Evolutionary conservation across 1,140 invertebrate genomes (phyloP).

Genomic region (Druon quercuslanigerum): DNA sequence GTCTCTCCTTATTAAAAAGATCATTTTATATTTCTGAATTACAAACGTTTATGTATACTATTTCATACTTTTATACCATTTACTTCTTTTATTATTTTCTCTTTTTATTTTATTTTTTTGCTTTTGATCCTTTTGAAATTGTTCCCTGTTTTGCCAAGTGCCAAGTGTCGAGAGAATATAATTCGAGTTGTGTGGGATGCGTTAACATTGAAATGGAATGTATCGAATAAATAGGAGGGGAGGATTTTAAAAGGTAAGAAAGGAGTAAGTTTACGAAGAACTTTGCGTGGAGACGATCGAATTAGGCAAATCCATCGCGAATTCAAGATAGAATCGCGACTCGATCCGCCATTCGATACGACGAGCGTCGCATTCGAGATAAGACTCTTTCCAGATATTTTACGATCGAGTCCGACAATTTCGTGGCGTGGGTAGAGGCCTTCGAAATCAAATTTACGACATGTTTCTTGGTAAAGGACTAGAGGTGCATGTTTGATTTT

Average conservation of each 20-base stretch:
- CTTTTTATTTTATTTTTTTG: not conserved
- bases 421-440: constrained; percentile 25
- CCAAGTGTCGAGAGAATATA: constrained; percentile 11
- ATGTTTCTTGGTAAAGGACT: not conserved
- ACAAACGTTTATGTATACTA: too few species aligned
- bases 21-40: too few species aligned
- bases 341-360: constrained; percentile 3
- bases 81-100: not conserved
- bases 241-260: not conserved
- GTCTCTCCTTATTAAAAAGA: too few species aligned
- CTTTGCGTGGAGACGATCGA: constrained; percentile 24
- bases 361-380: not conserved
- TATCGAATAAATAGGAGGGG: not conserved
- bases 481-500: constrained; percentile 26
- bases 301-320: constrained; percentile 28
- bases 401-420: constrained; percentile 15
- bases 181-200: constrained; percentile 26
- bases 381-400: not conserved
- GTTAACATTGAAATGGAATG: constrained; percentile 22
- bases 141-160: not conserved
- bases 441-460: constrained; percentile 26
- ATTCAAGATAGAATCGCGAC: constrained; percentile 22
- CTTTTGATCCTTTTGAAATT: not conserved
- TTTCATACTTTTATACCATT: not conserved
- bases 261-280: constrained; percentile 17